Base-by-base conservation (phyloP, 2,113 vertebrate species). In the Muntiacus muntjak region DNA sequence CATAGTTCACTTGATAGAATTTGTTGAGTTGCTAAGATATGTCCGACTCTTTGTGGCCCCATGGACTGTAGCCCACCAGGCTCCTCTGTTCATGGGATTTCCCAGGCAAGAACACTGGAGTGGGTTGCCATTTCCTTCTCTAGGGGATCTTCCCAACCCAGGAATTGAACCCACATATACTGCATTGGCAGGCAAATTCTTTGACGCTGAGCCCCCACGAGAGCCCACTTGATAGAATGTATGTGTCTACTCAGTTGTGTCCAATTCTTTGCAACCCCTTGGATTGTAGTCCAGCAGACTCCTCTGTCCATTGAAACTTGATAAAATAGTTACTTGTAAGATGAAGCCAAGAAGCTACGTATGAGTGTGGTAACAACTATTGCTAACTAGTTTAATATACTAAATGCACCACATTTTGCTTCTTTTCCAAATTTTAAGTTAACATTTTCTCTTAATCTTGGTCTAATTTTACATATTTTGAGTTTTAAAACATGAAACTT, bases 391-490 rank as follows among this genome's bases (percentile, higher is more conserved):
- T 91, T 86, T 67, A 83, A 23, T 62, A 52, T 89, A 71, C 33
- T 57, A 52, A 89, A 57, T 91, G 71, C 1, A 78, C 21, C 60
- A 40, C 6, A 86, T 50, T 79, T 88, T 85, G 3, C 58, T 87
- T 96, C 43, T 87, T 50, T 87, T 95, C 16, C 82, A 85, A 74
- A 54, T 94, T 85, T 19, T 55, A 67, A 47, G 52, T 82, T 86
- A 52, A 87, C 9, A 19, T n/a, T 95, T 96, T 95, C 40, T 94
- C 43, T 55, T 67, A 89, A 79, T 87, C 67, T 58, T 12, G 50
- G 82, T 89, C 17, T 91, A 19, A 81, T 87, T 95, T 78, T 96
- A 74, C 64, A 5, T 74, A 91, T 84, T 87, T 92, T 95, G 52
- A 58, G 57, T 95, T 97, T 91, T 10, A 91, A 62, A 89, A 83